These are phyloP conservation scores for Nannoperca obscura DNA, from an alignment of 2,797 vertebrate species.

Conservation along the genomic window DNA sequence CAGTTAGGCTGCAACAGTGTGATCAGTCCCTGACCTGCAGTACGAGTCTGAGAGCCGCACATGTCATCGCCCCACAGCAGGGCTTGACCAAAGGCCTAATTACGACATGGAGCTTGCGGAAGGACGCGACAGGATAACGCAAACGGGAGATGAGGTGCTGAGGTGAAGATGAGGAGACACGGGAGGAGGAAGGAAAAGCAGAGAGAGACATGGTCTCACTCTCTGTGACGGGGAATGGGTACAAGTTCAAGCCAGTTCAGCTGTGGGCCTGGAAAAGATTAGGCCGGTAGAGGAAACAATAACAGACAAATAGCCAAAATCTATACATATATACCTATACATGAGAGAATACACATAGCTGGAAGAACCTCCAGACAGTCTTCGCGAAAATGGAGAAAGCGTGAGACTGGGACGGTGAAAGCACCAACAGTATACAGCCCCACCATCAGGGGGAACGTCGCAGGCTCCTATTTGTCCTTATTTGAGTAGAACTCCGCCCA, in stretches of 20 bases:
- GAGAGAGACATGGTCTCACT: slow-evolving; percentile 34
- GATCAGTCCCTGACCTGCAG: slow-evolving; percentile 59
- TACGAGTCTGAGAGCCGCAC: slow-evolving; percentile 58
- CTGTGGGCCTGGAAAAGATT: slow-evolving; percentile 66
- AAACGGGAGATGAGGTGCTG: slow-evolving; percentile 53
- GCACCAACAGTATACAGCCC: slow-evolving; percentile 70
- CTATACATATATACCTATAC: slow-evolving; percentile 87
- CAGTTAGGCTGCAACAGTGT: slow-evolving; percentile 54
- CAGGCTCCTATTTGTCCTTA: slow-evolving; percentile 84
- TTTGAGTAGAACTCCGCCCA: slow-evolving; percentile 97
- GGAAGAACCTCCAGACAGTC: slow-evolving; percentile 78
- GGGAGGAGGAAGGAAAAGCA: slow-evolving; percentile 23
- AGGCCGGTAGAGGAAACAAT: slow-evolving; percentile 71
- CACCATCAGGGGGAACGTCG: slow-evolving; percentile 43
- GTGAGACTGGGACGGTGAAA: slow-evolving; percentile 66
- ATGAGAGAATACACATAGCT: slow-evolving; percentile 78
- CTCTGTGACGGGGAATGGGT: slow-evolving; percentile 59
- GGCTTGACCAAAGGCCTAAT: slow-evolving; percentile 53
- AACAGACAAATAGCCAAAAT: slow-evolving; percentile 83
- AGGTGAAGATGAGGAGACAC: slow-evolving; percentile 54
- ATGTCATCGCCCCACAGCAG: slow-evolving; percentile 40
- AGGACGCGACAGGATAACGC: slow-evolving; percentile 51
- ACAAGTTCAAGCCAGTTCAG: slow-evolving; percentile 67
- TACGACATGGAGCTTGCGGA: slow-evolving; percentile 58
- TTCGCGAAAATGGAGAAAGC: slow-evolving; percentile 73